phyloP scores from a whole-genome alignment of 2,888 invertebrate species.

The Podotricha telesiphe region DNA sequence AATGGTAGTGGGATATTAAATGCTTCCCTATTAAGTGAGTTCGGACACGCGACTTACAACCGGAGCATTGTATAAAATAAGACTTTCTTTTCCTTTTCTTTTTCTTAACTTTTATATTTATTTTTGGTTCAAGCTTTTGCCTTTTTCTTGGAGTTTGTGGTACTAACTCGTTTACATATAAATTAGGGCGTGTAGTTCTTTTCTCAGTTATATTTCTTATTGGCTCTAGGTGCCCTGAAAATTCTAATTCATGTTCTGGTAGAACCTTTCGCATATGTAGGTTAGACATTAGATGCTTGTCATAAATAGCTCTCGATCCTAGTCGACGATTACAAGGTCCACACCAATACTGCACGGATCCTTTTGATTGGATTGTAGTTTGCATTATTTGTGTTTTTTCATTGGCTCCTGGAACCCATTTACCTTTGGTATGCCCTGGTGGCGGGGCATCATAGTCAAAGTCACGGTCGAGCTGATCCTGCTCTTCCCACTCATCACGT shows the following conservation, averaged over 20 bases:
- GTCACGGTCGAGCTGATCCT: constrained; percentile 78
- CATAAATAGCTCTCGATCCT: constrained; percentile 89
- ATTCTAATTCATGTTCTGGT: constrained; percentile 88
- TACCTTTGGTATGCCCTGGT: constrained; percentile 89
- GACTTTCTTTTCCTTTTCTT: constrained; percentile 83
- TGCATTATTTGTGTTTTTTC: constrained; percentile 82
- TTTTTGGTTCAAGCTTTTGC: constrained; percentile 49
- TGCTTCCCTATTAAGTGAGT: constrained; percentile 91
- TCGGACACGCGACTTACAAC: constrained; percentile 88
- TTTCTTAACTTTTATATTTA: constrained; percentile 55
- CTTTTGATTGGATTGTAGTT: constrained; percentile 77
- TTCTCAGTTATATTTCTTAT: constrained; percentile 58
- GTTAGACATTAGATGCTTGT: constrained; percentile 89
- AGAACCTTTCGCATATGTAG: constrained; percentile 87
- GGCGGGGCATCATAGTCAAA: constrained; percentile 85
- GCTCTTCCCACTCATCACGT: constrained; percentile 83
- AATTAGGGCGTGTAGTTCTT: constrained; percentile 65
- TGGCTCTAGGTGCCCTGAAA: constrained; percentile 75
- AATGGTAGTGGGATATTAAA: constrained; percentile 93
- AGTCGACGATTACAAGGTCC: constrained; percentile 90
- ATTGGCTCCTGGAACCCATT: constrained; percentile 90
- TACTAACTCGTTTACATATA: constrained; percentile 65
- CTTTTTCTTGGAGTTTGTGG: constrained; percentile 54
- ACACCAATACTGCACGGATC: constrained; percentile 89
- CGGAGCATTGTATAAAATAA: constrained; percentile 86